Evolutionary conservation across 2,888 invertebrate genomes (phyloP), one percentile per base, ranked within the genome.

Genomic region (Empis livida): DNA sequence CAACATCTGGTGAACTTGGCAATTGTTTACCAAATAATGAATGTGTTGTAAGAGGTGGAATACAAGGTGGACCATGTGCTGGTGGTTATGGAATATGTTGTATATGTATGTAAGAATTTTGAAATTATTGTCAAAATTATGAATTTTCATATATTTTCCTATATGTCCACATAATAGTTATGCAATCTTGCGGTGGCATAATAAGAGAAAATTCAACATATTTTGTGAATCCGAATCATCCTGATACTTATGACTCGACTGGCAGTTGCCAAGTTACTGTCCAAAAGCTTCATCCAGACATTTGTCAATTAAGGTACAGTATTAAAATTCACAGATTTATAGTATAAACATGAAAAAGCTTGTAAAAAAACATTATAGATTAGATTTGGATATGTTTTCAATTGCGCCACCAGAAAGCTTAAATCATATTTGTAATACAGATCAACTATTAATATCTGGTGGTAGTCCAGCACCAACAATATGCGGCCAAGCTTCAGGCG

Each of bases 191-290:
- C 55, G 89, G 88, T 0, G 82, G 82, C 44, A 76, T 79, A 0
- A 81, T 84, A 0, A 73, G 78, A 1, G 84, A 87, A 60, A 92
- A 92, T 61, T 82, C 84, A 2, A 90, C 91, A 0, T 87, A 89
- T 60, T 92, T 92, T 63, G 87, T 89, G 2, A 89, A 90, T 65
- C 75, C 77, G 2, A 85, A 84, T 51, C 88, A 87, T 67, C 91
- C 91, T 0, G 74, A 74, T 53, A 57, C 64, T 0, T 87, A 78
- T 59, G 87, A 90, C 55, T 82, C 79, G 1, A 84, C 84, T 0
- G 84, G 85, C 1, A 89, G 89, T 17, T 92, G 91, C 57, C 90
- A 91, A 61, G 75, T 90, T 6, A 89, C 87, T 0, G 73, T 92
- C 10, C 65, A 84, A 43, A 91, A 91, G 63, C 68, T 80, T 3